Base-by-base conservation (phyloP, 1,140 invertebrate species). In the Lethrus apterus region DNA sequence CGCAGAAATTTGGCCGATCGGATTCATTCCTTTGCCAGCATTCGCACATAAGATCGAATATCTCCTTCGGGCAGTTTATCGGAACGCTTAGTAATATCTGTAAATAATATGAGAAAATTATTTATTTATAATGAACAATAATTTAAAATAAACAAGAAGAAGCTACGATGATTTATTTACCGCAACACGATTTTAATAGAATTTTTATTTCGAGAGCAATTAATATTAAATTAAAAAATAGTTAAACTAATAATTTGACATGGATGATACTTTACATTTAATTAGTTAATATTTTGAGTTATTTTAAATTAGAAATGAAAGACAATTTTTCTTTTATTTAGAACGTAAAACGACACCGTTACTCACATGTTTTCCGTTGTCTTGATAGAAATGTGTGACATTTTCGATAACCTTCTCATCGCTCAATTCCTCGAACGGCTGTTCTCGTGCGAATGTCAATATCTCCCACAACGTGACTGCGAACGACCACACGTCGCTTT, bases 391-490 rank as follows among this genome's bases (percentile, higher is more conserved):
- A 58, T 76, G 74, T 44, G 77, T 78, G 45, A 83, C 75, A 65
- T 86, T 89, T 59, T 86, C 83, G 32, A 91, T 77, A 44, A 91
- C 81, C 58, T 82, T 83, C 57, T 86, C 78, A 71, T 91, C 85
- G 26, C 73, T 77, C 53, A 86, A 70, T 53, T 84, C 79, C 55
- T 85, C 79, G 63, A 81, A 89, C n/a, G 87, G 87, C 56, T 86
- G 86, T 50, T 89, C 81, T 31, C 84, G 68, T 5, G 85, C 85
- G 64, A 89, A 87, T 9, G 86, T 89, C 51, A 93, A 69, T 35
- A 93, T 84, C 70, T 93, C 90, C 89, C 89, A 93, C 19, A 91
- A 71, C 24, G 86, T 84, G 2, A 92, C 85, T n/a, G 83, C 88
- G 63, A 91, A 92, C 19, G 86, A 79, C 89, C 88, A 92, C 5